Percentiles rank a stretch among this genome's conserved stretches.
These are phyloP conservation scores for Tetragnatha versicolor DNA, from an alignment of 1,140 invertebrate genomes.

Conservation along the genomic window DNA sequence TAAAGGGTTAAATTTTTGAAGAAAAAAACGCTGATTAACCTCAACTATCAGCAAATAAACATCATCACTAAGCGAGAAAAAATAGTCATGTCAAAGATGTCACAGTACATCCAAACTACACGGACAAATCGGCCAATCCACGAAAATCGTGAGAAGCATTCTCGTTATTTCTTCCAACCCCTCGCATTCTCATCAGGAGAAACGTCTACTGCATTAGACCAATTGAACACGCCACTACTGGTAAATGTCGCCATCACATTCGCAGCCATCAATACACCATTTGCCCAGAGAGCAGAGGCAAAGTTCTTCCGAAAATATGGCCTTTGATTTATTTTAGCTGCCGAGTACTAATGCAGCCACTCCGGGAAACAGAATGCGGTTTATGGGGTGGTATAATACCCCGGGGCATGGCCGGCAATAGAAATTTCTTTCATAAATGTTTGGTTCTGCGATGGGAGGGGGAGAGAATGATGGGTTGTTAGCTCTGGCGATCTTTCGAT, in stretches of 20 bases:
- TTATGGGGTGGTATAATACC: constrained; percentile 41
- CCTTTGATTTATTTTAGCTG: constrained; percentile 28
- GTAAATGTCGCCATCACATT: constrained; percentile 24
- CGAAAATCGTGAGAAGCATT: constrained; percentile 12
- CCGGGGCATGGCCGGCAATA: not conserved
- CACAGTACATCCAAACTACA: too few relatives aligned
- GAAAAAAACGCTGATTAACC: too few relatives aligned
- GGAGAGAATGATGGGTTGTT: not conserved
- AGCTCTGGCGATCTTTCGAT: too few relatives aligned
- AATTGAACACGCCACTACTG: constrained; percentile 37
- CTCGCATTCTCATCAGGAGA: not conserved
- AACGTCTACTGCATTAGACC: constrained; percentile 31
- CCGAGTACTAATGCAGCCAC: constrained; percentile 16
- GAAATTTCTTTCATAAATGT: constrained; percentile 36
- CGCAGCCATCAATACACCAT: constrained; percentile 38
- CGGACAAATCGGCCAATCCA: not conserved
- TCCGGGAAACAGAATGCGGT: constrained; percentile 19
- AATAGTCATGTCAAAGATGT: too few relatives aligned
- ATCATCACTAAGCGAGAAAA: too few relatives aligned
- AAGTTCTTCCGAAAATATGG: constrained; percentile 29
- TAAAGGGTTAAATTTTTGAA: too few relatives aligned
- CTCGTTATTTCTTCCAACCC: constrained; percentile 1
- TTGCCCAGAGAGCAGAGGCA: not conserved
- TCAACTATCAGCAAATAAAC: too few relatives aligned
- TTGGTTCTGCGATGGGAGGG: not conserved